A percentile compares a stretch with the other conserved stretches of the same genome.
phyloP scores from a whole-genome alignment of 2,888 invertebrate genomes.

The Cataglyphis livida region DNA sequence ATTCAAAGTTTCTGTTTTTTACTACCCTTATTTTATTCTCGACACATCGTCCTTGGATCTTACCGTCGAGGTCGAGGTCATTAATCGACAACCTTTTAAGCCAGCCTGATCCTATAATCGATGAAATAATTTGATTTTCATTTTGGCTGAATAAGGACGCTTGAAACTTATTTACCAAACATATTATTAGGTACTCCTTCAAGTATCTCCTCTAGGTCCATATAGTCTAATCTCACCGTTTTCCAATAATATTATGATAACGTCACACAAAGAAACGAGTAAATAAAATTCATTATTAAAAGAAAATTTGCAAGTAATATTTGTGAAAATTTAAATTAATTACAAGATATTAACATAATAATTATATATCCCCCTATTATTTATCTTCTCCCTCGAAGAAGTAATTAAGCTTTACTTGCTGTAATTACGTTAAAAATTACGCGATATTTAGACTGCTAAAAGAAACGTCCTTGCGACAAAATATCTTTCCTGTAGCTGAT shows the following conservation, averaged over 20 bases:
- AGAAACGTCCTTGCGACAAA: not conserved
- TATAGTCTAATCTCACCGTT: not conserved
- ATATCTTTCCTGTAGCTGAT: not conserved
- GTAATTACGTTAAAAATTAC: constrained; percentile 25
- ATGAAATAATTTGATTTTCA: constrained; percentile 67
- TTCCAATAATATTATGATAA: not conserved
- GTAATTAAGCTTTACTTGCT: not conserved
- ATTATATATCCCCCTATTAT: not conserved
- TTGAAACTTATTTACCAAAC: constrained; percentile 64
- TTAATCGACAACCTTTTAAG: constrained; percentile 66
- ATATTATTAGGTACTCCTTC: constrained; percentile 32
- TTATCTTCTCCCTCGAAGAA: not conserved
- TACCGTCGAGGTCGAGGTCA: constrained; percentile 63
- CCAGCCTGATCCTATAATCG: constrained; percentile 63
- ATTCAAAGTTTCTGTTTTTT: no score
- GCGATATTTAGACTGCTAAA: constrained; percentile 6
- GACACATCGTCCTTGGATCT: constrained; percentile 1
- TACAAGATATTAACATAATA: not conserved
- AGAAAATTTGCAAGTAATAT: not conserved
- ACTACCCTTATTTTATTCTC: not conserved
- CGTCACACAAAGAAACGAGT: not conserved
- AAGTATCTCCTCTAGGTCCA: not conserved
- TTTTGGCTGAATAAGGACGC: constrained; percentile 53
- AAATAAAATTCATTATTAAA: not conserved
- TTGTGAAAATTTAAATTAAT: not conserved